These are phyloP conservation scores for Mesochorus sp. DNA, from an alignment of 2,888 invertebrate genomes.

Conservation along the genomic window DNA sequence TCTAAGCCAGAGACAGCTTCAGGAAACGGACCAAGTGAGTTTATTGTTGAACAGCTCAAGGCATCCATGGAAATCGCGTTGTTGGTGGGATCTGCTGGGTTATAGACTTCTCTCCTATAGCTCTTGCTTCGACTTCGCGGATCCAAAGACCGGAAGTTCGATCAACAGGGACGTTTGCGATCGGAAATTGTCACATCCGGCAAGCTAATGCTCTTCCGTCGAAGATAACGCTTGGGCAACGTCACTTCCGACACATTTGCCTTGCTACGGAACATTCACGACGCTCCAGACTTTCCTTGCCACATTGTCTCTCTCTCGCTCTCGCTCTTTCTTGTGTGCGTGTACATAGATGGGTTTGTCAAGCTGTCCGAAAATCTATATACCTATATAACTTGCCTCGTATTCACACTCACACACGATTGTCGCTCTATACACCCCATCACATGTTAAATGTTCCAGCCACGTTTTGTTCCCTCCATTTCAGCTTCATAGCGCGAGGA, in stretches of 20 bases:
- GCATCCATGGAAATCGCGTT: constrained; percentile 18
- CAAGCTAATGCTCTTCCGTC: constrained; percentile 77
- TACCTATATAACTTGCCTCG: constrained; percentile 12
- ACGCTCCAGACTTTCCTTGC: constrained; percentile 8
- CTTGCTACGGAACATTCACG: constrained; percentile 31
- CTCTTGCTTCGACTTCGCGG: neutral
- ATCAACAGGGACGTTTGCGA: constrained; percentile 77
- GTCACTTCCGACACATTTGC: constrained; percentile 65
- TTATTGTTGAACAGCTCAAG: constrained; percentile 37
- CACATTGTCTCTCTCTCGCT: neutral
- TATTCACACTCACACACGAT: constrained; percentile 14
- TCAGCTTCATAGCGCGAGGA: neutral
- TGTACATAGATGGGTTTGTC: neutral
- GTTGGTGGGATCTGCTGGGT: constrained; percentile 27
- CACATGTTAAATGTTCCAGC: neutral
- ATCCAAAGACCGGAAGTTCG: constrained; percentile 73
- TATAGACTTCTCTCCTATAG: constrained; percentile 27
- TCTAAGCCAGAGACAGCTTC: neutral
- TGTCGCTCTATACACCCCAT: neutral
- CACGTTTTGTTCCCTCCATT: constrained; percentile 11
- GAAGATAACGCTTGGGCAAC: constrained; percentile 70
- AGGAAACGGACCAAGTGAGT: constrained; percentile 41
- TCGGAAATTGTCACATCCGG: constrained; percentile 80
- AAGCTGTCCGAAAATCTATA: constrained; percentile 7
- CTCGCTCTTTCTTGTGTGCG: neutral